Evolutionary conservation across 2,888 invertebrate genomes (phyloP).

Genomic region (Sphaerophoria taeniata): DNA sequence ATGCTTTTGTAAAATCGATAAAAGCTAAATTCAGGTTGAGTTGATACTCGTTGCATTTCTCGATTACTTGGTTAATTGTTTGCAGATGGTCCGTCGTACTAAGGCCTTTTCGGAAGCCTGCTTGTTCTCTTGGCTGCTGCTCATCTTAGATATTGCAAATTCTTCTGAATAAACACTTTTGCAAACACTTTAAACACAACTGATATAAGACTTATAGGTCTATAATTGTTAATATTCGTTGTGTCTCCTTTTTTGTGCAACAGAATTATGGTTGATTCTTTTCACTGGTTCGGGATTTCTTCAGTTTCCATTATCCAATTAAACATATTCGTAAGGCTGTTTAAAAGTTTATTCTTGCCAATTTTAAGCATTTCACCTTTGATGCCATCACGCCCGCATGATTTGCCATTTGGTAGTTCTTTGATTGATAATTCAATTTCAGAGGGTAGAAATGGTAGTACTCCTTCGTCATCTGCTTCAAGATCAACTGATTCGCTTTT

Average conservation of each 20-base stretch:
- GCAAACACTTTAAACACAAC: background rate
- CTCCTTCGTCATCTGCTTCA: background rate
- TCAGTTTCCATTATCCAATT: background rate
- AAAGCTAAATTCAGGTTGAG: no score
- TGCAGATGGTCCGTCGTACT: background rate
- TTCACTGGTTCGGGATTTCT: constrained; percentile 16
- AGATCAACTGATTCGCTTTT: background rate
- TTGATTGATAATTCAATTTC: background rate
- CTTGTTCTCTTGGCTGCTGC: no score
- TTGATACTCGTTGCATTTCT: background rate
- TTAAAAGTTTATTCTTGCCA: background rate
- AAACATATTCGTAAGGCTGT: background rate
- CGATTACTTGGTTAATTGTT: background rate
- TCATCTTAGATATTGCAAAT: no score
- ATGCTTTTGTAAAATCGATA: no score
- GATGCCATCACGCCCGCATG: background rate
- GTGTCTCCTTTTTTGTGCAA: constrained; percentile 16
- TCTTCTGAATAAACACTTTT: no score
- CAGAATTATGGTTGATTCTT: constrained; percentile 26
- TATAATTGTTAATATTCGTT: constrained; percentile 14
- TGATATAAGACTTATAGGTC: constrained; percentile 16
- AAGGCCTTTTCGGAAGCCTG: no score
- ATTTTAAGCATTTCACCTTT: background rate
- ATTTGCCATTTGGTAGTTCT: constrained; percentile 1
- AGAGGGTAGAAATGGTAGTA: background rate